These are phyloP conservation scores for Nylanderia fulva DNA, from an alignment of 1,140 invertebrate species.

Conservation along the genomic window DNA sequence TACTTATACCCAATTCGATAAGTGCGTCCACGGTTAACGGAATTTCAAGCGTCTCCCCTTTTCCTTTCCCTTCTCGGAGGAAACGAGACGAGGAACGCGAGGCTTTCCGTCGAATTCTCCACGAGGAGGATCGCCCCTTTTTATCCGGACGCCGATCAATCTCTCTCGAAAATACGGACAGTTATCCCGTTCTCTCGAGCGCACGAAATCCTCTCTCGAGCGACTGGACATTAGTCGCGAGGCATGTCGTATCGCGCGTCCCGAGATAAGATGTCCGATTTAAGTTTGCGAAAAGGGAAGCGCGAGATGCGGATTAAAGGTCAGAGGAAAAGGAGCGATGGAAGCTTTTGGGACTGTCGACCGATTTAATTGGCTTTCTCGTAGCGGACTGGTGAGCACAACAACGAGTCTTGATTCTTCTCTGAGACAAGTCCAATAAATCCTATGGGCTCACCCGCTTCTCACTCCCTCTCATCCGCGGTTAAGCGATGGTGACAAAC, in stretches of 20 bases:
- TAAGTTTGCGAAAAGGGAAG: slow-evolving; percentile 72
- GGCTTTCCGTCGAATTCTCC: slow-evolving; percentile 34
- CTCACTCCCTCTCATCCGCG: slow-evolving; percentile 28
- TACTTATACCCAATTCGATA: slow-evolving; percentile 17
- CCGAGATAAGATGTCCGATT: slow-evolving; percentile 74
- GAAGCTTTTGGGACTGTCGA: slow-evolving; percentile 74
- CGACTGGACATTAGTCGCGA: slow-evolving; percentile 74
- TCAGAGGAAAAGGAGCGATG: slow-evolving; percentile 48
- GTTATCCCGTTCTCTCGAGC: slow-evolving; percentile 62
- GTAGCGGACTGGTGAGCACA: slow-evolving; percentile 68
- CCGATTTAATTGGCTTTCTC: slow-evolving; percentile 77
- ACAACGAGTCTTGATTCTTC: slow-evolving; percentile 76
- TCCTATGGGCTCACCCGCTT: slow-evolving; percentile 50
- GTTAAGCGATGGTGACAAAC: slow-evolving; percentile 75
- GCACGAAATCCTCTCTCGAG: slow-evolving; percentile 64
- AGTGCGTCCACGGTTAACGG: slow-evolving; percentile 31
- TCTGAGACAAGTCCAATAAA: slow-evolving; percentile 75
- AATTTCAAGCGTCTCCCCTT: slow-evolving; percentile 34
- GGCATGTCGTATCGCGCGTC: slow-evolving; percentile 71
- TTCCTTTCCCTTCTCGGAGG: slow-evolving; percentile 12
- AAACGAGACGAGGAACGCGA: slow-evolving; percentile 19
- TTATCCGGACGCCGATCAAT: slow-evolving; percentile 68
- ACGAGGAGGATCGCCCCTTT: slow-evolving; percentile 52
- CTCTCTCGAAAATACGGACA: slow-evolving; percentile 69
- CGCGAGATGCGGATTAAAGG: slow-evolving; percentile 69